phyloP scores from a whole-genome alignment of 2,113 vertebrate species.

The Albula goreensis region DNA sequence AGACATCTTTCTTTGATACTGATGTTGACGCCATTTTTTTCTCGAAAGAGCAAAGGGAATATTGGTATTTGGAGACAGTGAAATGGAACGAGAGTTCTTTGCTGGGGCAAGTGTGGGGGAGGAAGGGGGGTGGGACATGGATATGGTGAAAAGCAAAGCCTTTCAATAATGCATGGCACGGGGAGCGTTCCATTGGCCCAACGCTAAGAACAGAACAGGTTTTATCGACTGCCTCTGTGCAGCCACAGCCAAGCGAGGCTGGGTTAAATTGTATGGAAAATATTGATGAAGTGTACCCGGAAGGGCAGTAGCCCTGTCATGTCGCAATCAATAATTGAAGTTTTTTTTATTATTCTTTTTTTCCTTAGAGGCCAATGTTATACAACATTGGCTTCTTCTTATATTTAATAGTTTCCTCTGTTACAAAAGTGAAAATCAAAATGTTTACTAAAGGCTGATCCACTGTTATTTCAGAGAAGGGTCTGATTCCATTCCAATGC shows the following conservation, averaged over 20 bases:
- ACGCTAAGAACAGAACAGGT: conserved; percentile 33
- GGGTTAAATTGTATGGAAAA: conserved; percentile 69
- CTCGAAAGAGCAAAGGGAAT: background rate
- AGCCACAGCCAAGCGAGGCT: conserved; percentile 39
- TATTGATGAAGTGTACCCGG: conserved; percentile 63
- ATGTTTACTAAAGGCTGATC: conserved; percentile 42
- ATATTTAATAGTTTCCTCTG: conserved; percentile 51
- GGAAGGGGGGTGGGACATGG: conserved; percentile 10
- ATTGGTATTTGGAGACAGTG: background rate
- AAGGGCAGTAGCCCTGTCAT: conserved; percentile 55
- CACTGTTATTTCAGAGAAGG: conserved; percentile 43
- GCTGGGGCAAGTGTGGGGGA: conserved; percentile 23
- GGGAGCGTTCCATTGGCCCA: background rate
- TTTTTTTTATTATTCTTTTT: conserved; percentile 54
- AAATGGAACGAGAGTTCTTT: conserved; percentile 12
- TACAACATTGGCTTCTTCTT: conserved; percentile 34
- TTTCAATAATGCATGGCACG: conserved; percentile 55
- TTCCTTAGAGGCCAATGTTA: conserved; percentile 35
- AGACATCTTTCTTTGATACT: background rate
- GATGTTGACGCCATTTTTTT: background rate
- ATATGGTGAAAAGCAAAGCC: conserved; percentile 12
- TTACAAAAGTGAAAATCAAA: conserved; percentile 45
- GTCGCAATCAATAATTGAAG: conserved; percentile 67
- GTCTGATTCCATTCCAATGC: conserved; percentile 56
- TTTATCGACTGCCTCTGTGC: conserved; percentile 50